Base-by-base conservation (phyloP, 1,140 invertebrate genomes). In the Bradysia coprophila region DNA sequence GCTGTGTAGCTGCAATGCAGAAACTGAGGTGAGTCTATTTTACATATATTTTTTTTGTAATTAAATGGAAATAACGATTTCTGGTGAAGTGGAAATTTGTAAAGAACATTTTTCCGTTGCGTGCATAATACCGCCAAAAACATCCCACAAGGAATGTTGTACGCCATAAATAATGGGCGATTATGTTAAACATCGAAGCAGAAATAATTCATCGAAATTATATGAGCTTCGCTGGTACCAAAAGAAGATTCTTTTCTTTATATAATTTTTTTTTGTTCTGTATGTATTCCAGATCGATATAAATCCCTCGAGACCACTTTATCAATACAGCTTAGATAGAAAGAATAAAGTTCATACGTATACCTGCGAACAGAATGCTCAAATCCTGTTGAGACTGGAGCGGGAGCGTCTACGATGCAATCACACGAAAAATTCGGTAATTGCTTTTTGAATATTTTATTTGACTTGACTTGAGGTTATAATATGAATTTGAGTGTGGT, bases 341-440 rank as follows among this genome's bases (percentile, higher is more conserved):
- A 52, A 54, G 18, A 56, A 53, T 36, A 59, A 59, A 45, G 51
- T 48, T 11, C 57, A 59, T 46, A 59, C 57, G 20, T 59, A 59
- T 42, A 55, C 49, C 39, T 59, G 57, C 44, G 57, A 59, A 44
- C 57, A 59, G 43, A 59, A 59, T 43, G 57, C 57, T 40, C 57
- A 59, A 42, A 59, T 59, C 48, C 52, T 59, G 40, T 54, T 59
- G 50, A 51, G 57, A 51, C 52, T 59, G 43, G 57, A 59, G 46
- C 54, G 57, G 43, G 57, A 59, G 36, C 52, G 55, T 21, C 39
- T 24, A 15, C 24, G 13, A 8, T 8, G 13, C 13, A 28, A 28
- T 8, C 13, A 28, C 13, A 8, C 13, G 24, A 28, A 28, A 28
- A 28, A 28, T 28, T 28, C 13, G 24, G 24, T 28, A 28, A 28